Evolutionary conservation across 2,888 invertebrate species (phyloP), one percentile per base, ranked within the genome.

Genomic region (Caenorhabditis doughertyi): DNA sequence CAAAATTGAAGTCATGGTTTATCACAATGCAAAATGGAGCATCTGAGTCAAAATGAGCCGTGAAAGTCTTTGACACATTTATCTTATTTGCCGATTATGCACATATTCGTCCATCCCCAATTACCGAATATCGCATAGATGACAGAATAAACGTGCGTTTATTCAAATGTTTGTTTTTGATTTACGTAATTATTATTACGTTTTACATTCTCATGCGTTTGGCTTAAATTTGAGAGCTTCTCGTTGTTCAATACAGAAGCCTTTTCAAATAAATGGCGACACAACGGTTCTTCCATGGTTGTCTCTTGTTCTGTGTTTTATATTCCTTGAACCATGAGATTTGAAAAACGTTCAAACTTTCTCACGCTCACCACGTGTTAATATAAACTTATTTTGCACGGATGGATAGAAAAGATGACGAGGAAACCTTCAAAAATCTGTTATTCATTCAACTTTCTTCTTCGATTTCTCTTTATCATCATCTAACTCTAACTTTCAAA

Each of bases 61-160:
- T 23, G n/a, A 29, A 49, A 35, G 16, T 49, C 16, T 42, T 74
- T 74, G 74, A 74, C 74, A 74, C 74, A 67, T 74, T 65, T 25
- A 42, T 73, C 56, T 47, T 74, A 67, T 74, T 74, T 74, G 74
- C 55, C 23, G 32, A 39, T 39, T 58, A 39, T 58, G 58, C 13
- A 73, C 35, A 42, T 64, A 32, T 65, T 35, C 18, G 13, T 35
- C 35, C 21, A 18, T 60, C 58, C 0, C 25, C 29, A 13, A 64
- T 64, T 64, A 64, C n/a, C 58, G 18, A 49, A 60, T 39, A 18
- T 71, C 47, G 70, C 18, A 64, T 67, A 44, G 25, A 35, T 64
- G 73, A 67, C 67, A 35, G 67, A 67, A 74, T 56, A 65, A 23
- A 25, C 64, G 65, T 62, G 73, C 55, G 53, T 64, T 39, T 39